phyloP scores from a whole-genome alignment of 2,888 invertebrate species.

The Tenthredo scrophulariae region DNA sequence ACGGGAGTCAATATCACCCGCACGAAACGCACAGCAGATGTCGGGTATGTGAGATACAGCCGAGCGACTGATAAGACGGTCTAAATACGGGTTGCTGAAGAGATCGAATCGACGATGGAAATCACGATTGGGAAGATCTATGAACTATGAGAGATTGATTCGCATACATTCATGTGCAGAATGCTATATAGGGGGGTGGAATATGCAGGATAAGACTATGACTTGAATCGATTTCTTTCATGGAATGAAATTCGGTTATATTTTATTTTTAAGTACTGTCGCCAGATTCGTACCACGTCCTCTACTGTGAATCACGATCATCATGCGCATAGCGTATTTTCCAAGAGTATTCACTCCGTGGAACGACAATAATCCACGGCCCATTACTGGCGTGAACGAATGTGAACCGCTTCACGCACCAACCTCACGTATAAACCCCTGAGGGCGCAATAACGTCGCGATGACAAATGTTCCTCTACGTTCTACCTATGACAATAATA shows the following conservation, averaged over 20 bases:
- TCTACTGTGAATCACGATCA: background rate
- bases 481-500: constrained; percentile 2
- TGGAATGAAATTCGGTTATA: background rate
- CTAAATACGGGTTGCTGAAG: background rate
- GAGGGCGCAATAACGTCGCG: constrained; percentile 39
- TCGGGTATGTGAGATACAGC: background rate
- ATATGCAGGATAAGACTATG: background rate
- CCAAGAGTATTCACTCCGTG: constrained; percentile 12
- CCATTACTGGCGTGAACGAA: constrained; percentile 24
- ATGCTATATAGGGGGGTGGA: background rate
- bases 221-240: background rate
- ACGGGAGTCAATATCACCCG: constrained; percentile 22
- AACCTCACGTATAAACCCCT: background rate
- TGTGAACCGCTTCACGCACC: constrained; percentile 18
- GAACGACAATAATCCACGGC: background rate
- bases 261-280: background rate
- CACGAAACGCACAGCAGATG: background rate
- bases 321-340: background rate
- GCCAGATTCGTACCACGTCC: background rate
- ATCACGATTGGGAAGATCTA: background rate
- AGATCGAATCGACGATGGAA: background rate
- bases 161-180: background rate
- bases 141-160: background rate
- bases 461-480: constrained; percentile 24
- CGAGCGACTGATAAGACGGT: background rate